phyloP scores from a whole-genome alignment of 2,888 invertebrate species.

The Enchytraeus crypticus region DNA sequence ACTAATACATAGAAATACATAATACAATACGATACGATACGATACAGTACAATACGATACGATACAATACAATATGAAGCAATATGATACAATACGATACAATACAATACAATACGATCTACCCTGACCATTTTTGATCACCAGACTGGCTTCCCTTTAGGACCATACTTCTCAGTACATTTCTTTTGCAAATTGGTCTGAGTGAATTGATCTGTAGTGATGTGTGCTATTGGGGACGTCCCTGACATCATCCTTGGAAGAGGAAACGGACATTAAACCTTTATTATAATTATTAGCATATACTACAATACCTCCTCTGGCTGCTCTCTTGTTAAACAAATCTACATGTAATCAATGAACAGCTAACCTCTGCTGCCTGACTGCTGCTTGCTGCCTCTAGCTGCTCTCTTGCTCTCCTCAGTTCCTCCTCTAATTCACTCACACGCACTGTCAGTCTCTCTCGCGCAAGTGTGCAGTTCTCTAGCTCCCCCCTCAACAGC shows the following conservation, averaged over 20 bases:
- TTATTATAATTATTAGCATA: neutral
- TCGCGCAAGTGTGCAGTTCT: constrained; percentile 72
- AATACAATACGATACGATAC: too few relatives aligned
- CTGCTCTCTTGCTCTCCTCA: constrained; percentile 69
- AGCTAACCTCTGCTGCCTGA: neutral
- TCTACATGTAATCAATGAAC: neutral
- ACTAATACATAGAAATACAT: constrained; percentile 32
- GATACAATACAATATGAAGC: too few relatives aligned
- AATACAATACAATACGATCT: too few relatives aligned
- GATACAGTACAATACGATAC: too few relatives aligned
- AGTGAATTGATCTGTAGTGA: too few relatives aligned
- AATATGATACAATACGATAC: too few relatives aligned
- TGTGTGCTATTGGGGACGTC: too few relatives aligned
- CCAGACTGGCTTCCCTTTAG: too few relatives aligned
- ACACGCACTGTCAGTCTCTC: constrained; percentile 73
- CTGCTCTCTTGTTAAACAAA: neutral
- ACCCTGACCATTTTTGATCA: too few relatives aligned
- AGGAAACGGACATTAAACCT: neutral
- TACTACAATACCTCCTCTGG: neutral
- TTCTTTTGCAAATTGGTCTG: too few relatives aligned
- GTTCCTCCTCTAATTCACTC: constrained; percentile 76
- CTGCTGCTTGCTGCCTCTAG: constrained; percentile 50
- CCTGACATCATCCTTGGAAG: too few relatives aligned
- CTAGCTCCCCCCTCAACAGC: constrained; percentile 85
- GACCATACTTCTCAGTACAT: too few relatives aligned